Base-by-base conservation (phyloP, 2,888 invertebrate species). In the Polyommatus icarus region DNA sequence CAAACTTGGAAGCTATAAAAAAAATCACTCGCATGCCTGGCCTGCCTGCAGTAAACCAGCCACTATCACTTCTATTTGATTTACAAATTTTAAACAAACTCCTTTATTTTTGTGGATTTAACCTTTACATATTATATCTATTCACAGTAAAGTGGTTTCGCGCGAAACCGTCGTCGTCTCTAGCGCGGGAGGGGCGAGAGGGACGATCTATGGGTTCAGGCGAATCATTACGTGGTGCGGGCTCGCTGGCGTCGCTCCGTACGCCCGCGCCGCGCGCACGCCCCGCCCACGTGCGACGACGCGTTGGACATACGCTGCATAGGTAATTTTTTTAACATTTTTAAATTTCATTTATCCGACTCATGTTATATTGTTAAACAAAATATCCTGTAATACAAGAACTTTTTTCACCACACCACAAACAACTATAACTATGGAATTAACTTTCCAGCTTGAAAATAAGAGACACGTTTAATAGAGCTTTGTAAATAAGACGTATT, bases 141-240 rank as follows among this genome's bases (percentile, higher is more conserved):
- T 50, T 40, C 46, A 54, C 84, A 94, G 95, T 96, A 76, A 95
- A 95, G 84, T 96, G 96, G 96, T 96, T 96, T 85, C 95, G 95
- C 1, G 95, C 95, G 80, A 93, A 94, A 81, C 95, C 95, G 0
- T 72, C 72, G 0, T 72, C 72, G 3, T 75, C 75, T 12, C 20
- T 36, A 15, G 72, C 3, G 24, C 77, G 77, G n/a, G 71, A 71
- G 40, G 77, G 77, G n/a, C 72, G 77, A 2, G 71, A 71, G 40
- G 77, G 77, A 1, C 77, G 77, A 1, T 77, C 72, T 7, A 57
- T 77, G 77, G 77, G 77, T 0, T 77, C 95, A 79, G 89, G 95
- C 80, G 86, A 94, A 78, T 93, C 93, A 0, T 82, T 94, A 76
- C 93, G 93, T 0, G 95, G 95, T 80, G 95, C 95, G 0, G 95